A percentile compares a stretch with the other conserved stretches of the same genome.
phyloP scores from a whole-genome alignment of 2,797 vertebrate genomes.

The Alcedo atthis region DNA sequence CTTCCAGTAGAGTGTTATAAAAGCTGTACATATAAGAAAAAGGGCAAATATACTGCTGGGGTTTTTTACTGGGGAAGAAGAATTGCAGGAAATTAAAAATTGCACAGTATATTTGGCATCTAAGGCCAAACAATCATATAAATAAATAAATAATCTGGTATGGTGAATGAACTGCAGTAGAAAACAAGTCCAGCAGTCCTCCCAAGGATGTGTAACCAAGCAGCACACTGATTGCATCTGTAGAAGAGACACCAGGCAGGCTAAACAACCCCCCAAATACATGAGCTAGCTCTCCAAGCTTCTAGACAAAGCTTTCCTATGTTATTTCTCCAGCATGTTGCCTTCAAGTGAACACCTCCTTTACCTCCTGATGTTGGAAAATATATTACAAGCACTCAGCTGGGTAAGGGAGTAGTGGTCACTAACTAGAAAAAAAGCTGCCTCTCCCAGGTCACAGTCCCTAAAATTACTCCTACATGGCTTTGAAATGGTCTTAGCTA shows the following conservation, averaged over 20 bases:
- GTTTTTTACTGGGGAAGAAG: background rate
- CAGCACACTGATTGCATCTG: background rate
- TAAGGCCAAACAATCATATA: background rate
- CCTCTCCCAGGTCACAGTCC: background rate
- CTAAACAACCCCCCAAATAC: background rate
- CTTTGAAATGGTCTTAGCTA: background rate
- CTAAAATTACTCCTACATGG: background rate
- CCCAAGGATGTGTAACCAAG: background rate
- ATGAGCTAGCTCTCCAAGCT: fast-evolving
- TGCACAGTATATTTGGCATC: background rate
- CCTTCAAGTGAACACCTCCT: background rate
- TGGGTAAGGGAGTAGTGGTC: background rate
- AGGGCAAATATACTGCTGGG: background rate
- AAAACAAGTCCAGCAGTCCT: background rate
- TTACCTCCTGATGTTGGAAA: background rate
- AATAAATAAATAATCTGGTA: background rate
- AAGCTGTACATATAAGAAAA: background rate
- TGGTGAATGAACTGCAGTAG: background rate
- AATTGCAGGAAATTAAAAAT: background rate
- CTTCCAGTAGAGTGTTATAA: background rate
- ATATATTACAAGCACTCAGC: background rate
- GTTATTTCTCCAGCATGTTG: background rate
- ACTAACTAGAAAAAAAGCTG: background rate
- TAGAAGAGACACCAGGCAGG: background rate
- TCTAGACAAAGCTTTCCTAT: background rate